Conservation (phyloP, 2,888 invertebrate species). For the Elmis aenea region DNA sequence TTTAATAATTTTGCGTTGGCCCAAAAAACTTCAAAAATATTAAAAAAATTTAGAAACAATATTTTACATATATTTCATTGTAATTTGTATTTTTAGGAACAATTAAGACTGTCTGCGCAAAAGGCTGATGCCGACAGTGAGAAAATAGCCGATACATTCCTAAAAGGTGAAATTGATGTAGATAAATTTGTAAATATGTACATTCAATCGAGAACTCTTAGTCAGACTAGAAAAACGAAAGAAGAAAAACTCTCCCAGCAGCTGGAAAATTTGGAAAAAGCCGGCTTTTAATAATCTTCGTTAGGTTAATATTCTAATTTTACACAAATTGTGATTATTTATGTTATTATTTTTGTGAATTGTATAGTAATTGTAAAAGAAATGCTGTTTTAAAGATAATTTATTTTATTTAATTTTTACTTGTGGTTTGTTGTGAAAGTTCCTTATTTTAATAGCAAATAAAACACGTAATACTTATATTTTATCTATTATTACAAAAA, state of each 20-base stretch:
- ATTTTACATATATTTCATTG: slow-evolving; percentile 6
- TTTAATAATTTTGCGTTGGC: slow-evolving; percentile 1
- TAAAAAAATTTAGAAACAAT: background rate
- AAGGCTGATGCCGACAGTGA: slow-evolving; percentile 80
- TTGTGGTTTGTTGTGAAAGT: no score
- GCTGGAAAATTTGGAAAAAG: slow-evolving; percentile 62
- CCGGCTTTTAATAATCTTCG: slow-evolving; percentile 57
- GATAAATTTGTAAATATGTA: slow-evolving; percentile 76
- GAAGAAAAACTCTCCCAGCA: slow-evolving; percentile 80
- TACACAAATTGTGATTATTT: no score
- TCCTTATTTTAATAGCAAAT: no score
- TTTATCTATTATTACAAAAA: no score
- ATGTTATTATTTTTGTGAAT: no score
- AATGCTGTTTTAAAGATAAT: no score
- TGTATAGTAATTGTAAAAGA: no score
- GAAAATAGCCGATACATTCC: slow-evolving; percentile 73
- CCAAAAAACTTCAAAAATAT: background rate
- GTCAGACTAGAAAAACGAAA: slow-evolving; percentile 76
- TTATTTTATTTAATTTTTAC: no score
- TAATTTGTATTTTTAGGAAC: slow-evolving; percentile 46
- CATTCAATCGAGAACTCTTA: slow-evolving; percentile 70
- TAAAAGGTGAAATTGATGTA: slow-evolving; percentile 71
- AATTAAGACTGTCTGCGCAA: slow-evolving; percentile 60
- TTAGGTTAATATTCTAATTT: no score
- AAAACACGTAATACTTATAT: no score